Conservation (phyloP, 2,888 invertebrate genomes). For the Drosophila engyochracea region DNA sequence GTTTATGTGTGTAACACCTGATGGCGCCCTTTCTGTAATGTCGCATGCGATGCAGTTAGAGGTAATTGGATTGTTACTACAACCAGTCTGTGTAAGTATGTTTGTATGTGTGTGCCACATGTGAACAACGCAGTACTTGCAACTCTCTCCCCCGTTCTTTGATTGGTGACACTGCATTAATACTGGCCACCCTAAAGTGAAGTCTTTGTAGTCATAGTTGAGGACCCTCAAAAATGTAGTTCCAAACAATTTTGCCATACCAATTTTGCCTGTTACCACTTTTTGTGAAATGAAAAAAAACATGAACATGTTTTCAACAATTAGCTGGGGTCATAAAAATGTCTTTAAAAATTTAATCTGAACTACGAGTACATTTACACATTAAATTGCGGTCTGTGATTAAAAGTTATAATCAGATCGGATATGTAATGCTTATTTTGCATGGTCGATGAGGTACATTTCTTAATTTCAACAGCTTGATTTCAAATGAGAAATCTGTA, state of each 20-base stretch:
- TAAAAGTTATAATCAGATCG: not conserved
- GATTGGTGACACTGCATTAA: constrained; percentile 3
- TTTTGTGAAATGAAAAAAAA: not conserved
- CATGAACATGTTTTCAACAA: not conserved
- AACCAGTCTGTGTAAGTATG: constrained; percentile 18
- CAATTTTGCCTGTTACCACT: not conserved
- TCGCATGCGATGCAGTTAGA: constrained; percentile 50
- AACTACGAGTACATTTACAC: not conserved
- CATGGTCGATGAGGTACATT: not conserved
- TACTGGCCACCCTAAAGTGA: not conserved
- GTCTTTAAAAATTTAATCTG: not conserved
- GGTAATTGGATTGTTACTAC: constrained; percentile 60
- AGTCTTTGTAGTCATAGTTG: constrained; percentile 2
- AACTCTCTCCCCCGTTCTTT: not conserved
- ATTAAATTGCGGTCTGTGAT: not conserved
- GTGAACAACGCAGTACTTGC: not conserved
- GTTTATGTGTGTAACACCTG: constrained; percentile 33
- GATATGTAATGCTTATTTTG: not conserved
- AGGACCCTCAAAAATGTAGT: not conserved
- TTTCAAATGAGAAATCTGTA: not conserved
- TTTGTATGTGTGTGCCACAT: constrained; percentile 33
- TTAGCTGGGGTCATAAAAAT: not conserved
- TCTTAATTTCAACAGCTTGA: not conserved
- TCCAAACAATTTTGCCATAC: not conserved
- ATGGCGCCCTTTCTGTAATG: constrained; percentile 41